Evolutionary conservation across 2,888 invertebrate genomes (phyloP), one percentile per base, ranked within the genome.

Genomic region (Scotopteryx bipunctaria): DNA sequence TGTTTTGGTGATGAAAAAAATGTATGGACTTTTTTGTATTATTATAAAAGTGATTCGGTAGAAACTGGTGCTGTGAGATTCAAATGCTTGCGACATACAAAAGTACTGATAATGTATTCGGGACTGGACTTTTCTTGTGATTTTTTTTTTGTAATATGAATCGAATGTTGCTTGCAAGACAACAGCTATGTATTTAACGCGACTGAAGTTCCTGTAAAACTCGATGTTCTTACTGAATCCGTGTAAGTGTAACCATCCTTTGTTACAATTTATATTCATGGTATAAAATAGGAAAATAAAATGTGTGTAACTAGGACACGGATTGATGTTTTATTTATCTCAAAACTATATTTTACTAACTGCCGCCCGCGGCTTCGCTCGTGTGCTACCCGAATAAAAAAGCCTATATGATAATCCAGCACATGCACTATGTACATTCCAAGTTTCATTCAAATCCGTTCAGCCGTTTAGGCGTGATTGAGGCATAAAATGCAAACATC

Each of bases 301-400:
- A 82, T 86, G 88, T 88, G 89, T 90, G 89, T 88, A 86, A 85
- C 80, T 89, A 89, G 87, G 74, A 83, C 78, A 78, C 73, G 60
- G 63, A 78, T 58, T 57, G 80, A 62, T 78, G 86, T 88, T 88
- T 87, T 60, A 87, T 85, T 87, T 45, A 46, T 61, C n/a, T n/a
- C n/a, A n/a, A n/a, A n/a, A n/a, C n/a, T n/a, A n/a, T n/a, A n/a
- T n/a, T n/a, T n/a, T n/a, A n/a, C n/a, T n/a, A n/a, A n/a, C n/a
- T n/a, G n/a, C n/a, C n/a, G n/a, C n/a, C n/a, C n/a, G n/a, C n/a
- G n/a, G n/a, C n/a, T n/a, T n/a, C n/a, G n/a, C n/a, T n/a, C n/a
- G n/a, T n/a, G n/a, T n/a, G n/a, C n/a, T n/a, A n/a, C n/a, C n/a
- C n/a, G n/a, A n/a, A n/a, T n/a, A n/a, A n/a, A n/a, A n/a, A n/a